Evolutionary conservation across 2,113 vertebrate genomes (phyloP), one percentile per base, ranked within the genome.

Genomic region (Bubo scandiacus): DNA sequence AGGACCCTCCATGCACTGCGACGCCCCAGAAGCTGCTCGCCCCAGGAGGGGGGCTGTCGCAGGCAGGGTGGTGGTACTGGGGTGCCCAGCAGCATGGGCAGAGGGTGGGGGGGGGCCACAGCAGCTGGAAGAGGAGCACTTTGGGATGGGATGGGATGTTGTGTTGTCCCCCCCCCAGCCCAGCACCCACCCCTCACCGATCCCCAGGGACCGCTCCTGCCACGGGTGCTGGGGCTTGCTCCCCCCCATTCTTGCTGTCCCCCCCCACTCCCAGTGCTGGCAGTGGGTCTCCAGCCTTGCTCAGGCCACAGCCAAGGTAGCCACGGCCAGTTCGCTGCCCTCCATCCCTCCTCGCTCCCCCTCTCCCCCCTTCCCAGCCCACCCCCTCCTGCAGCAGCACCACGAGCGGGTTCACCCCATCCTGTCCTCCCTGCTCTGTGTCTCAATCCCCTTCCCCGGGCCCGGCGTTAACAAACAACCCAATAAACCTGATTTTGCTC

Each of bases 1-100:
- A 6, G 72, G 38, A 65, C 26, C 47, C 49, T 58, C 81, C 14
- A 1, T 7, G n/a, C n/a, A 10, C 65, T 3, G 0, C 0, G 2
- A 19, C 2, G 1, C 34, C 1, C 0, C 55, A 43, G 87, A 54
- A 75, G 63, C 67, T 65, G 63, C 81, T 72, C 0, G 0, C 18
- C 19, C 40, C 0, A 3, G 45, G 58, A 26, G 6, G 21, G 32
- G 63, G 68, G 8, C 9, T 54, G 45, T 62, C 30, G 0, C 6
- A 0, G 36, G 17, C 17, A 6, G 66, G 40, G 29, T 17, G 83
- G 20, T 32, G 63, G 63, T 38, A 26, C 32, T 1, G 4, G 71
- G 77, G 43, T 6, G 4, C 38, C 21, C 1, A 0, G 30, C 40
- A 20, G 32, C 0, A 1, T 8, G n/a, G 72, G 29, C 62, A 23